Evolutionary conservation across 2,797 vertebrate genomes (phyloP).

Genomic region (Sparidentex hasta): DNA sequence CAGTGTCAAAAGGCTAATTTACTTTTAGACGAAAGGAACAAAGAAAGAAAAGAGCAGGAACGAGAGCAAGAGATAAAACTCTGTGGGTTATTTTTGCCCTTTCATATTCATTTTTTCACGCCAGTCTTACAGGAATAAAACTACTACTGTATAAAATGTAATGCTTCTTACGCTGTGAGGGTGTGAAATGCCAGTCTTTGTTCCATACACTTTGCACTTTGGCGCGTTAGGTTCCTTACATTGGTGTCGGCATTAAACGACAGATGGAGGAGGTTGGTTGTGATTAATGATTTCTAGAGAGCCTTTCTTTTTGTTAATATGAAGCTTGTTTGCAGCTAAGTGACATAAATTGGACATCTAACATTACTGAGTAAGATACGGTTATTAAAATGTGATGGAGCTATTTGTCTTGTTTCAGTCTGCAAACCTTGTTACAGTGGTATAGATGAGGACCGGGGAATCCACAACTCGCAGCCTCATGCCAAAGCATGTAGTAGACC

Average conservation of each 20-base stretch:
- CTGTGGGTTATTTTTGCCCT: background rate
- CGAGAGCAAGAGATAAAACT: background rate
- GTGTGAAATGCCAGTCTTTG: background rate
- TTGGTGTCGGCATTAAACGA: background rate
- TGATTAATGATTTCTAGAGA: background rate
- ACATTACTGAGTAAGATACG: background rate
- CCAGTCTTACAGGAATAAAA: conserved; percentile 5
- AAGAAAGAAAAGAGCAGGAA: conserved; percentile 4
- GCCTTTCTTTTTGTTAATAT: background rate
- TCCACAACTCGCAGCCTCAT: background rate
- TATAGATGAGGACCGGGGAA: background rate
- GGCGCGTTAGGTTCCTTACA: background rate
- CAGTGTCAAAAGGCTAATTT: conserved; percentile 58
- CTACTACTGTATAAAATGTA: background rate
- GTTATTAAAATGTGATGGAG: background rate
- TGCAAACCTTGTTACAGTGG: background rate
- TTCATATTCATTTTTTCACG: background rate
- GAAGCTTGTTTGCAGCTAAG: background rate
- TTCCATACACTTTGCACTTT: background rate
- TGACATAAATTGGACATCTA: background rate
- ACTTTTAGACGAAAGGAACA: conserved; percentile 35
- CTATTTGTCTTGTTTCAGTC: background rate
- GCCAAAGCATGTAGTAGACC: too few relatives aligned
- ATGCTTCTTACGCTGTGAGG: background rate
- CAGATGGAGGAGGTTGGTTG: background rate